These are phyloP conservation scores for Diarsia brunnea DNA, from an alignment of 2,888 invertebrate species.

Conservation along the genomic window DNA sequence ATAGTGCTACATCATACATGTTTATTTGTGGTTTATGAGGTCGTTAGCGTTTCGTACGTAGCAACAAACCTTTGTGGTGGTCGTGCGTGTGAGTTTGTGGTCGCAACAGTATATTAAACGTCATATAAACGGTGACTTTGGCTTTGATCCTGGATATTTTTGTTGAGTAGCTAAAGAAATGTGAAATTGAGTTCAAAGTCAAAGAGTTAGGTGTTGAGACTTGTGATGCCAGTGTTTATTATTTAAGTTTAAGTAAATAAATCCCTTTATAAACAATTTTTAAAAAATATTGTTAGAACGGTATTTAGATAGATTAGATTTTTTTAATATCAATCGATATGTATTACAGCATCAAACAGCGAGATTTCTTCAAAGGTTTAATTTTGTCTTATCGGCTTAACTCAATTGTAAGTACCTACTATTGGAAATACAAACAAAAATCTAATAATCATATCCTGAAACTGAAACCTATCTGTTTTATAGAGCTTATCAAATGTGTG, in stretches of 20 bases:
- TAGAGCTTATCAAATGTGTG: constrained; percentile 60
- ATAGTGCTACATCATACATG: constrained; percentile 39
- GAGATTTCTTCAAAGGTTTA: background rate
- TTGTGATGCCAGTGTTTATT: background rate
- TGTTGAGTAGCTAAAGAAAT: background rate
- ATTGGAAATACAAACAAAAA: background rate
- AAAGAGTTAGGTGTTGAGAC: background rate
- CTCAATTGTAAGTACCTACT: background rate
- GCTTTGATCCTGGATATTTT: constrained; percentile 38
- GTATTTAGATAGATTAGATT: background rate
- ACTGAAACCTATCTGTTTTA: constrained; percentile 31
- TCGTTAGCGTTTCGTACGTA: constrained; percentile 23
- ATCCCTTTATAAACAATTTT: background rate
- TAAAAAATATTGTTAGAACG: background rate
- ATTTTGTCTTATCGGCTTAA: background rate
- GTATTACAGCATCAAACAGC: background rate
- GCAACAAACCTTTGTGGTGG: constrained; percentile 37
- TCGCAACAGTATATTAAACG: constrained; percentile 6
- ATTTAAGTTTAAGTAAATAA: background rate
- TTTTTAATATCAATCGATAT: background rate
- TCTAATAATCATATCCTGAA: background rate
- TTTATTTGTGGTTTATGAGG: constrained; percentile 49
- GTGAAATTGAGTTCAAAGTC: background rate
- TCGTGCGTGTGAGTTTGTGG: constrained; percentile 16
- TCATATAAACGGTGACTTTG: constrained; percentile 1